Evolutionary conservation across 2,113 vertebrate genomes (phyloP).

Genomic region (Epinephelus fuscoguttatus): DNA sequence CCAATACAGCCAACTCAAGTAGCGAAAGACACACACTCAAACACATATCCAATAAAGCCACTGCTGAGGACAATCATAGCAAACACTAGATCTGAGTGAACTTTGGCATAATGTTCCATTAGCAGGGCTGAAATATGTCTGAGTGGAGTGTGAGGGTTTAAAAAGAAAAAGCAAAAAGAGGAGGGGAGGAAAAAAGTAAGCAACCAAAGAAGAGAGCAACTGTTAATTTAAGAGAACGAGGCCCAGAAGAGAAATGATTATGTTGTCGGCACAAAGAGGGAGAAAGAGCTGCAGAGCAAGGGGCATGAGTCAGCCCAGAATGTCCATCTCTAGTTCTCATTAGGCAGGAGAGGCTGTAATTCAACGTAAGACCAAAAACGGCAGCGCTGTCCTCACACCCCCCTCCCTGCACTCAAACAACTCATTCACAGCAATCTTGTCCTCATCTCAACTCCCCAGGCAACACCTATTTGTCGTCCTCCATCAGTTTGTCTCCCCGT

Average conservation of each 20-base stretch:
- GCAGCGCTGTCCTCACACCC: conserved; percentile 10
- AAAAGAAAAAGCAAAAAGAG: background rate
- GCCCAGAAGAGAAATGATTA: conserved; percentile 39
- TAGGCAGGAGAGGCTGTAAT: conserved; percentile 40
- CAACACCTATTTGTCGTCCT: conserved; percentile 10
- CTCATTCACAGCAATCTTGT: conserved; percentile 42
- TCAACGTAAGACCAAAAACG: conserved; percentile 26
- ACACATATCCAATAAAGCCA: conserved; percentile 46
- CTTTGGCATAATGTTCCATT: conserved; percentile 76
- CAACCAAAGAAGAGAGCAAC: conserved; percentile 23
- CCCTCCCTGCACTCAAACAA: conserved; percentile 19
- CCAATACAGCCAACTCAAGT: conserved; percentile 21
- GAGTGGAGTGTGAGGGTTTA: conserved; percentile 52
- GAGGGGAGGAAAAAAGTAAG: background rate
- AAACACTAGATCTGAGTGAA: conserved; percentile 57
- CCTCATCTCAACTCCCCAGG: conserved; percentile 44
- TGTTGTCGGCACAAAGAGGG: conserved; percentile 12
- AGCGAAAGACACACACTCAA: conserved; percentile 38
- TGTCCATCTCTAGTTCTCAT: conserved; percentile 36
- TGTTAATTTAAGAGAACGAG: conserved; percentile 27
- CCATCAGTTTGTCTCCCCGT: background rate
- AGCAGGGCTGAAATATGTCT: conserved; percentile 57
- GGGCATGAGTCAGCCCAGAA: conserved; percentile 46
- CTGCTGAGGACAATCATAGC: conserved; percentile 56
- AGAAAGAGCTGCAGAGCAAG: conserved; percentile 19